Percentiles rank a stretch among this genome's conserved stretches.
These are phyloP conservation scores for Charaxes varanes DNA, from an alignment of 1,140 invertebrate genomes.

Conservation along the genomic window DNA sequence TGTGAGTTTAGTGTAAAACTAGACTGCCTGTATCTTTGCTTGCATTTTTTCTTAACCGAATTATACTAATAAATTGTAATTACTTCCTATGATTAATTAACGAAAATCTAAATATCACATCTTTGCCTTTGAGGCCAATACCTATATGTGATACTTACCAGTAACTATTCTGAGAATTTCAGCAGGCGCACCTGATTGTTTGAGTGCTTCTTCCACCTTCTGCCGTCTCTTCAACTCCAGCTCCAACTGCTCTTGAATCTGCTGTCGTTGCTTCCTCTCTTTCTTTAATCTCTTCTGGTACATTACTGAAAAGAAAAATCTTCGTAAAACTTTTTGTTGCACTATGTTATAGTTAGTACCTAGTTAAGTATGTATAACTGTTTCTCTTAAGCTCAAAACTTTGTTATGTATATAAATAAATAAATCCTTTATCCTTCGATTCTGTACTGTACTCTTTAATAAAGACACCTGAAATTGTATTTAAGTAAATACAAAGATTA, in stretches of 20 bases:
- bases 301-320: conserved; percentile 80
- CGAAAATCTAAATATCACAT: too few species aligned
- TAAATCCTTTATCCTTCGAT: too few species aligned
- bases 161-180: conserved; percentile 86
- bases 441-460: too few species aligned
- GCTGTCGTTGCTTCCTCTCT: conserved; percentile 86
- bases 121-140: too few species aligned
- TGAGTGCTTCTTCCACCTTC: conserved; percentile 86
- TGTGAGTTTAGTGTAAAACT: too few species aligned
- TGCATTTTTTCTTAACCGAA: too few species aligned
- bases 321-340: conserved; percentile 1
- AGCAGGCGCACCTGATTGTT: conserved; percentile 82
- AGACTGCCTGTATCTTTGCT: too few species aligned
- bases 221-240: conserved; percentile 83
- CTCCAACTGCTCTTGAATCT: conserved; percentile 89
- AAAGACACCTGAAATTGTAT: too few species aligned
- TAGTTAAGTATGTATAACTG: background rate
- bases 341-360: background rate
- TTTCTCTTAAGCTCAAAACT: background rate
- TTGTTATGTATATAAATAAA: too few species aligned
- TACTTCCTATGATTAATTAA: too few species aligned
- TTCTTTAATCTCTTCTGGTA: conserved; percentile 91
- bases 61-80: too few species aligned
- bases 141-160: conserved; percentile 76
- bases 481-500: too few species aligned